Evolutionary conservation across 2,888 invertebrate genomes (phyloP), one percentile per base, ranked within the genome.

Genomic region (Tillus elongatus): DNA sequence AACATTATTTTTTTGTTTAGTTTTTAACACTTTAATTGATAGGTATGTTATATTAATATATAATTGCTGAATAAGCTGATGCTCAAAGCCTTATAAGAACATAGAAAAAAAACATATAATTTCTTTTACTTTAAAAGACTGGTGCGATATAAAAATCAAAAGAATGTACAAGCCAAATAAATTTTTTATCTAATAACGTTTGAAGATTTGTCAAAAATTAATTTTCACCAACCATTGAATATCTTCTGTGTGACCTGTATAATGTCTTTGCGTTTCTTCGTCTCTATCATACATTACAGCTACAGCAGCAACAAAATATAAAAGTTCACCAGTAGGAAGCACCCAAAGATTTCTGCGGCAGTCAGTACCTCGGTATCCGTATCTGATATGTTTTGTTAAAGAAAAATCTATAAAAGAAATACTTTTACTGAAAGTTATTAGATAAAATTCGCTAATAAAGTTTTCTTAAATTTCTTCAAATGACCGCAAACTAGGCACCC

Each of bases 321-420:
- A 70, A 4, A 93, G 71, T 63, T 96, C 96, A 0, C 93, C 95
- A 0, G 92, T 91, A 1, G 92, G 91, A 36, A 96, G 68, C 14
- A 89, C 86, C 84, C 91, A 90, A 16, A 96, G 71, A 66, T 96
- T 96, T 50, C 82, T 77, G 8, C 87, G 75, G 3, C 88, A 80
- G 65, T 95, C 93, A 6, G 83, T 79, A 0, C 96, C 95, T 40
- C 95, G 79, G 67, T 95, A 96, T 0, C 95, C 95, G 58, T 90
- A 93, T 3, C 88, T 87, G 52, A 47, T 30, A 30, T 35, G n/a
- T 4, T 10, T 16, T 8, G 44, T 63, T 57, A 64, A 65, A 63
- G 57, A 61, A 55, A 47, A 35, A 38, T 12, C 29, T 29, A 10
- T 14, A 13, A 37, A 29, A 11, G 11, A 9, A 11, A 6, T 29